phyloP scores from a whole-genome alignment of 2,113 vertebrate species.

The Hydrolagus affinis region DNA sequence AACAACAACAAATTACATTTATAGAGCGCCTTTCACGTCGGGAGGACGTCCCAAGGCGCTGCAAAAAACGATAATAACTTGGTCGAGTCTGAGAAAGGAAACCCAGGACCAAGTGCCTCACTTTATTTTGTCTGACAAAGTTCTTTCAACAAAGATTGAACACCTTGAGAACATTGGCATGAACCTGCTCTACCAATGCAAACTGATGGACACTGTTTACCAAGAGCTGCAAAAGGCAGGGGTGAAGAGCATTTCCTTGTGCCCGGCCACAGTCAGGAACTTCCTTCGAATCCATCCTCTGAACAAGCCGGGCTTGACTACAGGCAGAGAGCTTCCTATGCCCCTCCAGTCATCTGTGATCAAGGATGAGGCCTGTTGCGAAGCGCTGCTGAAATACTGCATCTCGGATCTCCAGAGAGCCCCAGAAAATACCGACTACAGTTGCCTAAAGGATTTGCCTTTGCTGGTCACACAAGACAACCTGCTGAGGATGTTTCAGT shows the following conservation, averaged over 20 bases:
- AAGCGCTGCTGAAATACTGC: slow-evolving; percentile 49
- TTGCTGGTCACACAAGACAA: slow-evolving; percentile 60
- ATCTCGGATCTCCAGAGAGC: not conserved
- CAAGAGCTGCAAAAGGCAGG: slow-evolving; percentile 43
- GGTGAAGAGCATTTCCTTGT: slow-evolving; percentile 43
- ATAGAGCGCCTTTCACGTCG: too few relatives aligned
- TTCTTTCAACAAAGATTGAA: too few relatives aligned
- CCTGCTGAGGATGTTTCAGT: slow-evolving; percentile 51
- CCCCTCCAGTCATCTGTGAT: slow-evolving; percentile 51
- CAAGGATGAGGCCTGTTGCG: slow-evolving; percentile 39
- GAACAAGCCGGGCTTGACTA: slow-evolving; percentile 43
- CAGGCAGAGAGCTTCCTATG: slow-evolving; percentile 45
- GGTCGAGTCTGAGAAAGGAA: slow-evolving; percentile 38
- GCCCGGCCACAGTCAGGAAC: slow-evolving; percentile 42
- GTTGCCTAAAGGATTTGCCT: slow-evolving; percentile 52
- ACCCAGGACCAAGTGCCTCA: slow-evolving; percentile 38
- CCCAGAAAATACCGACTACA: not conserved
- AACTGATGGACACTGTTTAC: slow-evolving; percentile 29
- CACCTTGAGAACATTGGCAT: slow-evolving; percentile 47
- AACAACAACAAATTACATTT: too few relatives aligned
- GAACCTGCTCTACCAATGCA: slow-evolving; percentile 53
- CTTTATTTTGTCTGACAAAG: too few relatives aligned
- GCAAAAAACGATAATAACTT: slow-evolving; percentile 28
- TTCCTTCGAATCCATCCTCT: slow-evolving; percentile 55
- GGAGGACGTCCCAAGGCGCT: too few relatives aligned